Evolutionary conservation across 2,797 vertebrate species (phyloP), one percentile per base, ranked within the genome.

Genomic region (Alcedo atthis): DNA sequence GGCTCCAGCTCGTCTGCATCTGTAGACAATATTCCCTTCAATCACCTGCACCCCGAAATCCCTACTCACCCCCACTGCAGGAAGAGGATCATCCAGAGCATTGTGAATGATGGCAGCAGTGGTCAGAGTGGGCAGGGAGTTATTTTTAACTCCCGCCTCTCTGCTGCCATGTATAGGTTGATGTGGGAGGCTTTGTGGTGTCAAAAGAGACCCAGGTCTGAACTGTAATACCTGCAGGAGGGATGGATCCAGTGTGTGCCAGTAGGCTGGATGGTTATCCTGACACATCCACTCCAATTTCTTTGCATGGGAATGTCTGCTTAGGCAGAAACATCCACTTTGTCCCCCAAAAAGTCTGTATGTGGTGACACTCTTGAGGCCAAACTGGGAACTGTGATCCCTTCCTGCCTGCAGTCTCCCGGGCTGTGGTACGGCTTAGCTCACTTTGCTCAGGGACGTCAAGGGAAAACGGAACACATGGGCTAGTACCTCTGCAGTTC

Each of bases 361-460:
- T 94, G 93, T 87, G 92, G 95, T 94, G 96, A 97, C 92, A 94
- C n/a, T 21, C 74, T 93, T 25, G 68, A 95, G 92, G 91, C 91
- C 78, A 91, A 83, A 68, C 70, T 94, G 95, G 95, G 95, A 89
- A 96, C 93, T 89, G 9, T 58, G 91, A 95, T 96, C 91, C 87
- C 89, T 97, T 81, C 67, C 87, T 87, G 66, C 90, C 55, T 55
- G 9, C 0, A 33, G 78, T 62, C 49, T 90, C 89, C 32, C 76
- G 67, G 92, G 89, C 85, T 67, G 57, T 53, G 80, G 89, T 70
- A 37, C 85, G 42, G 59, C 46, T 43, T 15, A 37, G 15, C 58
- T 88, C 7, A 14, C 77, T 67, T 19, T 22, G 54, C 91, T 42
- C 1, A 30, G 76, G 71, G 66, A 32, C 40, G 53, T 49, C 8